Conservation (phyloP, 2,113 vertebrate genomes). For the Argyrosomus japonicus region DNA sequence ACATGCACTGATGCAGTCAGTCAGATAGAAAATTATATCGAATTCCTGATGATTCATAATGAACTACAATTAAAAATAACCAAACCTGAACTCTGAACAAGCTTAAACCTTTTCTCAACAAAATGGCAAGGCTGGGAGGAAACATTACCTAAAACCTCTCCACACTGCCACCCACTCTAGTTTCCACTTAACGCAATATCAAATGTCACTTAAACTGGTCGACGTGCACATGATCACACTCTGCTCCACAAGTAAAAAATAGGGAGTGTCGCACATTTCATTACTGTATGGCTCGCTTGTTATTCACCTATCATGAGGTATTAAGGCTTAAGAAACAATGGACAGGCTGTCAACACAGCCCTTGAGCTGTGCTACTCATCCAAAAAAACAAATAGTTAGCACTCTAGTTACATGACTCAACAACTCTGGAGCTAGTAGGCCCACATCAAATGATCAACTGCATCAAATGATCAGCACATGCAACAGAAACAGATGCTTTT, state of each 20-base stretch:
- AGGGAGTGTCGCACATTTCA: conserved; percentile 5
- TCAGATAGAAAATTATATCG: no score
- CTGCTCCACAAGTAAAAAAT: background rate
- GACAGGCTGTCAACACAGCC: background rate
- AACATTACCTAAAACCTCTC: background rate
- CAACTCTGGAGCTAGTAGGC: background rate
- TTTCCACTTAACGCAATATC: background rate
- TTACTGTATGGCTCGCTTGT: background rate
- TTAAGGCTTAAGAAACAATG: background rate
- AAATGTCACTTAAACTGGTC: background rate
- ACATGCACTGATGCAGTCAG: background rate
- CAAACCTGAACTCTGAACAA: background rate
- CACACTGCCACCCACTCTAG: background rate
- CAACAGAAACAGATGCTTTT: background rate
- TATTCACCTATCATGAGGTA: background rate
- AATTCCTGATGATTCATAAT: no score
- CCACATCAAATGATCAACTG: background rate
- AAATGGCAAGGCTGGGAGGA: background rate
- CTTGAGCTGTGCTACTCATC: background rate
- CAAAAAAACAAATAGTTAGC: background rate
- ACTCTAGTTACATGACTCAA: background rate
- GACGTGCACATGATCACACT: background rate
- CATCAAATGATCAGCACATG: background rate
- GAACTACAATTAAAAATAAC: background rate
- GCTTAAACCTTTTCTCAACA: background rate